A percentile compares a stretch with the other conserved stretches of the same genome.
phyloP scores from a whole-genome alignment of 2,888 invertebrate species.

The Toxonevra muliebris region DNA sequence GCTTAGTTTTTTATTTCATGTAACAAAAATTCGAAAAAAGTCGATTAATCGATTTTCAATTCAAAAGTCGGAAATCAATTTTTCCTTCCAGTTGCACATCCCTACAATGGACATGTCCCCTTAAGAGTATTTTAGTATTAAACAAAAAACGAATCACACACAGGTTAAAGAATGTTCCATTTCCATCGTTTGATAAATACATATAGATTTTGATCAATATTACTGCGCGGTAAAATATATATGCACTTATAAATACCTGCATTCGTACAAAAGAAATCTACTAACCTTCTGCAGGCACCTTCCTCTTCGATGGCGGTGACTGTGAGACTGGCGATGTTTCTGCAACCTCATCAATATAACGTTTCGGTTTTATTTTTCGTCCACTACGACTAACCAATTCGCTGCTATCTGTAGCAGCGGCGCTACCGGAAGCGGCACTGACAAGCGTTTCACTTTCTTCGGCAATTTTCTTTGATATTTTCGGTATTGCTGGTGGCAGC shows the following conservation, averaged over 20 bases:
- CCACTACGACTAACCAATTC: constrained; percentile 76
- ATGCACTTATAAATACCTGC: too few species aligned
- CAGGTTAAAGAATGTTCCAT: background rate
- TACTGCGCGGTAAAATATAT: too few species aligned
- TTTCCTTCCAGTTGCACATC: too few species aligned
- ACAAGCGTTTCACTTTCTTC: constrained; percentile 24
- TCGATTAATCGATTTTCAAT: too few species aligned
- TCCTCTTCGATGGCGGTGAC: constrained; percentile 53
- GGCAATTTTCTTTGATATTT: constrained; percentile 11
- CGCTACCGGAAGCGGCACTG: constrained; percentile 33
- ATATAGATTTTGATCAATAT: too few species aligned
- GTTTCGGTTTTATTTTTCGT: constrained; percentile 77
- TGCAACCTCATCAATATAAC: constrained; percentile 53
- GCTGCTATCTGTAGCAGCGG: constrained; percentile 16
- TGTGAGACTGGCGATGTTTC: constrained; percentile 36
- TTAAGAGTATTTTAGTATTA: background rate
- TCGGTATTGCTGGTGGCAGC: background rate
- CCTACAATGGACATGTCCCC: too few species aligned
- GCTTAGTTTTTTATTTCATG: too few species aligned
- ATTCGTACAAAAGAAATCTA: background rate
- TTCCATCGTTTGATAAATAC: too few species aligned
- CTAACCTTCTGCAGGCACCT: constrained; percentile 53
- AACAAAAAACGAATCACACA: background rate
- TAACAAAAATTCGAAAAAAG: too few species aligned
- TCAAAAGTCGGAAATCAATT: too few species aligned